A percentile compares a stretch with the other conserved stretches of the same genome.
These are phyloP conservation scores for Saguinus imperator DNA, from an alignment of 2,113 vertebrate genomes.

Conservation along the genomic window DNA sequence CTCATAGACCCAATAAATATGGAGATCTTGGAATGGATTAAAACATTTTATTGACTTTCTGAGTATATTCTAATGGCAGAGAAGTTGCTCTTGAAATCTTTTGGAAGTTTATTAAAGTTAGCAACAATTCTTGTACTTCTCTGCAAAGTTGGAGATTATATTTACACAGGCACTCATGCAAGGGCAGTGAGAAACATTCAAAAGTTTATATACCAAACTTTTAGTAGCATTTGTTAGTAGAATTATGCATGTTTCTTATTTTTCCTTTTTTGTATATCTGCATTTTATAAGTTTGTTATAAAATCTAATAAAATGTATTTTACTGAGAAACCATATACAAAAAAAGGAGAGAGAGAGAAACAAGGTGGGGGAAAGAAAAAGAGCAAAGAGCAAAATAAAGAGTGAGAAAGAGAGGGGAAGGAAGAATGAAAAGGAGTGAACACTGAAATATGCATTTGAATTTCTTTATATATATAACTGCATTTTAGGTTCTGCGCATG, in stretches of 20 bases:
- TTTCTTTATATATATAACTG: neutral
- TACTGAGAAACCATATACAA: neutral
- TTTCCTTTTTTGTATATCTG: neutral
- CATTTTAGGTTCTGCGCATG: no score
- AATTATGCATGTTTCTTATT: neutral
- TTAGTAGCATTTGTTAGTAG: neutral
- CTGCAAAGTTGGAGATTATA: constrained; percentile 10
- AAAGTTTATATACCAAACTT: neutral
- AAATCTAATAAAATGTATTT: constrained; percentile 1
- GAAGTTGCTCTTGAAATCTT: neutral
- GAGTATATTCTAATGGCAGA: neutral
- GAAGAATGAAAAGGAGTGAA: neutral
- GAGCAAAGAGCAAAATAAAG: neutral
- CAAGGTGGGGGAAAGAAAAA: neutral
- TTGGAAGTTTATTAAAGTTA: neutral
- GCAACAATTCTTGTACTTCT: neutral
- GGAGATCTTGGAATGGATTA: neutral
- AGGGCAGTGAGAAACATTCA: neutral
- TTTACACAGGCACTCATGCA: neutral
- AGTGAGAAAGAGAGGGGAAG: neutral
- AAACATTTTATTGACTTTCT: constrained; percentile 30
- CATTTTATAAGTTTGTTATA: neutral
- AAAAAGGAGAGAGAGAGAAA: neutral
- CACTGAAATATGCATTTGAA: neutral
- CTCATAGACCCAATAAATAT: neutral